These are phyloP conservation scores for Lophura nycthemera DNA, from an alignment of 2,113 vertebrate species.

Conservation along the genomic window DNA sequence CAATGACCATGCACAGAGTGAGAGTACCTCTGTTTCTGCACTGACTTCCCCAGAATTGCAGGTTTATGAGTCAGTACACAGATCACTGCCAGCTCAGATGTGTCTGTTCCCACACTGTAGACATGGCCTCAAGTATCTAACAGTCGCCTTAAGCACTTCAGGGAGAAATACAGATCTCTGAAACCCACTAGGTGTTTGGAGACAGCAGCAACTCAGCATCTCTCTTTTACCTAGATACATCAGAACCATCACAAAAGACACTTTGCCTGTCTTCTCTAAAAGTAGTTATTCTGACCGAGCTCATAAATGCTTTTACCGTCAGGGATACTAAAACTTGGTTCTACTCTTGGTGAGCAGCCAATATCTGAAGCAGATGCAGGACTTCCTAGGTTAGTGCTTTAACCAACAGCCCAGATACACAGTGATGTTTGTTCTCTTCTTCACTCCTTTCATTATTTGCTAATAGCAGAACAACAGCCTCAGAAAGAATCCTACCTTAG, in stretches of 20 bases:
- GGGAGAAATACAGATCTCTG: background rate
- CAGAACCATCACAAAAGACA: background rate
- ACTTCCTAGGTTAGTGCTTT: slow-evolving; percentile 20
- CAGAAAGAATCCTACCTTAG: background rate
- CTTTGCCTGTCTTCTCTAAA: background rate
- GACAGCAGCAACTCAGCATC: background rate
- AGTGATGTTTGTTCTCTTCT: background rate
- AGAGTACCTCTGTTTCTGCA: background rate
- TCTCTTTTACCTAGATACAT: background rate
- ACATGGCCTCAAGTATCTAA: background rate
- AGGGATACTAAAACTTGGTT: background rate
- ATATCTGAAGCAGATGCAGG: background rate
- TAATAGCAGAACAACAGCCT: background rate
- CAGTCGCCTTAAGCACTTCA: background rate
- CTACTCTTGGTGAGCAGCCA: background rate
- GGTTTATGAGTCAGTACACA: slow-evolving; percentile 1
- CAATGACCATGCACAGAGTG: background rate
- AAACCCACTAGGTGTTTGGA: background rate
- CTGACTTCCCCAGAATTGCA: background rate
- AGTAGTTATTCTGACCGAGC: background rate
- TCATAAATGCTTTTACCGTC: background rate
- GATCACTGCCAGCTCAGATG: slow-evolving; percentile 1
- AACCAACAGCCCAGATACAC: background rate
- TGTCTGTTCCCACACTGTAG: background rate
- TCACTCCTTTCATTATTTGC: background rate